Percentiles rank a stretch among this genome's conserved stretches.
Evolutionary conservation across 2,113 vertebrate genomes (phyloP).

Genomic region (Hemichromis elongatus): DNA sequence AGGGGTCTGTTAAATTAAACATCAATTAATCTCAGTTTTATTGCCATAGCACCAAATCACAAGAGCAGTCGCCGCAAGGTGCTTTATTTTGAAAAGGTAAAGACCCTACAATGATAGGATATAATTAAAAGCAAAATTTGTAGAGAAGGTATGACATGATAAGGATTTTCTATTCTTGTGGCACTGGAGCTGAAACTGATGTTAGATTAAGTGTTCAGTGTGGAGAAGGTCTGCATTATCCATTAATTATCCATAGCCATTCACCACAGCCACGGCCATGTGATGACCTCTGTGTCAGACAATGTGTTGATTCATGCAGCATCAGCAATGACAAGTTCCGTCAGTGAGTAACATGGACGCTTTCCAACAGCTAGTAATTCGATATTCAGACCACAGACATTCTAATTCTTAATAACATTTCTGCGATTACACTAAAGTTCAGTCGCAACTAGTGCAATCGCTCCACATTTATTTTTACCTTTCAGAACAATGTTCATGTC

Average conservation of each 20-base stretch:
- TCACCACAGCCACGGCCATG: background rate
- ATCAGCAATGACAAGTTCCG: background rate
- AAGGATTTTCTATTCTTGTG: background rate
- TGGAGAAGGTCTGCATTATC: background rate
- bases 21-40: background rate
- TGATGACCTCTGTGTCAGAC: background rate
- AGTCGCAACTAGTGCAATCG: background rate
- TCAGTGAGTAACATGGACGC: background rate
- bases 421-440: background rate
- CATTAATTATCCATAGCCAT: background rate
- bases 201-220: background rate
- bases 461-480: background rate
- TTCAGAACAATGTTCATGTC: background rate
- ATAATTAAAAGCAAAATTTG: background rate
- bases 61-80: background rate
- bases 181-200: background rate
- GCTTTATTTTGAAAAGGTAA: background rate
- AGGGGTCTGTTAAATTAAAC: background rate
- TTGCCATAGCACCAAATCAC: background rate
- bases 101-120: background rate
- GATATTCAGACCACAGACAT: background rate
- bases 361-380: background rate
- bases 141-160: background rate
- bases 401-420: background rate
- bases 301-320: background rate